A percentile compares a stretch with the other conserved stretches of the same genome.
phyloP scores from a whole-genome alignment of 2,797 vertebrate genomes.

The Dendrocincla fuliginosa region DNA sequence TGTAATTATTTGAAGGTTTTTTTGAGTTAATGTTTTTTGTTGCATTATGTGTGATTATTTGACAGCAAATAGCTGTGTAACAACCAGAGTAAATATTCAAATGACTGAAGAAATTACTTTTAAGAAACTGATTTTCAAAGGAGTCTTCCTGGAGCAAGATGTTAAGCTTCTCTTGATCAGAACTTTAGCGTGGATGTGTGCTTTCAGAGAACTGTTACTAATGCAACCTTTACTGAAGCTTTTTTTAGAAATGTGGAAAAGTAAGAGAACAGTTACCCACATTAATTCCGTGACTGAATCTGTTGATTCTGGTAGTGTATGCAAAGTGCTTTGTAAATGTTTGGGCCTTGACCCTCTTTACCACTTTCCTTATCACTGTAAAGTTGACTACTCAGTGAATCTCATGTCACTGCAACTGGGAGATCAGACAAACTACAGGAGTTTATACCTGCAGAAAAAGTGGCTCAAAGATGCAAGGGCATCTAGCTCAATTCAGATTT shows the following conservation, averaged over 20 bases:
- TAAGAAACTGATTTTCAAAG: background rate
- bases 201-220: background rate
- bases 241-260: background rate
- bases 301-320: background rate
- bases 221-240: background rate
- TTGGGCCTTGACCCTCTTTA: background rate
- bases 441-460: background rate
- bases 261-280: background rate
- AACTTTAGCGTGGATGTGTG: background rate
- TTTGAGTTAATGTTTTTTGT: background rate
- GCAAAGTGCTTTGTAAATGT: background rate
- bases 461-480: background rate
- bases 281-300: background rate
- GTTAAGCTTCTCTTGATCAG: background rate
- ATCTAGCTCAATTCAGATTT: background rate
- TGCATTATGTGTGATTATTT: background rate
- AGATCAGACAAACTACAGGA: background rate
- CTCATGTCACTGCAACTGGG: background rate
- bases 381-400: background rate
- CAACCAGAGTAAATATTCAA: background rate
- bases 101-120: background rate
- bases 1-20: background rate
- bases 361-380: background rate
- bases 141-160: background rate
- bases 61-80: background rate